phyloP scores from a whole-genome alignment of 2,797 vertebrate species.

The Girardinus metallicus region DNA sequence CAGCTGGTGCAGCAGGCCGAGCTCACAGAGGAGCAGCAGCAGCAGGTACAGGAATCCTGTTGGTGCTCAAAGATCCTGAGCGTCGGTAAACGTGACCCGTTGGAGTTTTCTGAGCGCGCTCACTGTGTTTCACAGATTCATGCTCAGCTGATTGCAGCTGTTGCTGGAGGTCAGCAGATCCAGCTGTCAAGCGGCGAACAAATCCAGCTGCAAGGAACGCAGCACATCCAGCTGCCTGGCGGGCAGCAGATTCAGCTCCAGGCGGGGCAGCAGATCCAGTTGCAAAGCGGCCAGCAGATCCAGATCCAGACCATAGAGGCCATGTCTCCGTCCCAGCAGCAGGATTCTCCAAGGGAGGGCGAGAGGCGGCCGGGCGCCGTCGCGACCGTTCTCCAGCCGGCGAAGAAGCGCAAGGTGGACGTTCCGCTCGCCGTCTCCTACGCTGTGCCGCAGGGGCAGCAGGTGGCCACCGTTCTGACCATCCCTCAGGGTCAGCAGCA shows the following conservation, averaged over 20 bases:
- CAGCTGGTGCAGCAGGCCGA: conserved; percentile 94
- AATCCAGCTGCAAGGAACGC: conserved; percentile 81
- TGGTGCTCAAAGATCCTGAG: not conserved
- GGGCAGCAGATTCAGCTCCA: conserved; percentile 71
- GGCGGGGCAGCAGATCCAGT: conserved; percentile 70
- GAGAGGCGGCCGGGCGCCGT: conserved; percentile 86
- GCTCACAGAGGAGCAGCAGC: conserved; percentile 96
- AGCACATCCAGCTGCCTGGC: conserved; percentile 69
- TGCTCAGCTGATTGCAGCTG: conserved; percentile 75
- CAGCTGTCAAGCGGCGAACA: conserved; percentile 69
- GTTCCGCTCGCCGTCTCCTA: conserved; percentile 96
- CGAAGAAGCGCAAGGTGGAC: conserved; percentile 99
- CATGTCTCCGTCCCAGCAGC: conserved; percentile 89
- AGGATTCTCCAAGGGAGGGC: conserved; percentile 89
- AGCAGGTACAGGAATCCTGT: conserved; percentile 80
- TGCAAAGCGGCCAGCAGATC: conserved; percentile 90
- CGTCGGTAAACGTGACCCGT: not conserved
- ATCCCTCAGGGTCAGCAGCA: conserved; percentile 99
- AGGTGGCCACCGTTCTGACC: conserved; percentile 94
- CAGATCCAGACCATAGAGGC: conserved; percentile 97
- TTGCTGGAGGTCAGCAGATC: conserved; percentile 74
- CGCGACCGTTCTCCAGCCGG: conserved; percentile 94
- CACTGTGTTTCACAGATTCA: conserved; percentile 69
- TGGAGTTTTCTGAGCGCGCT: conserved; percentile 13
- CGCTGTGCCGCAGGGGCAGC: conserved; percentile 93